Evolutionary conservation across 2,797 vertebrate genomes (phyloP).

Genomic region (Vespertilio murinus): DNA sequence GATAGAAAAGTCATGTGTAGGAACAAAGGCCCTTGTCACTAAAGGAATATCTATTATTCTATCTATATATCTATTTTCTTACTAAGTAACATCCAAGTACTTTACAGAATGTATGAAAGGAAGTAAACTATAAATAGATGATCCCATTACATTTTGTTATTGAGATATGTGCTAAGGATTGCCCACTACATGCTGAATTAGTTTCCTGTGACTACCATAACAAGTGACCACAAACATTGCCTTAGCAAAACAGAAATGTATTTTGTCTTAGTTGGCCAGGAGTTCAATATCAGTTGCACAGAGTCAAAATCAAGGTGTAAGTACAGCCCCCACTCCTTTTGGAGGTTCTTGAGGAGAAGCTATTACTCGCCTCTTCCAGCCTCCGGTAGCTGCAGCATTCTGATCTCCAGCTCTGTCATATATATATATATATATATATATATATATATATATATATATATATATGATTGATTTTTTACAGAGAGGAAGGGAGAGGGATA

Average conservation of each 20-base stretch:
- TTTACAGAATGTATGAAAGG: background rate
- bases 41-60: background rate
- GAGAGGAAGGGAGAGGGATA: too few species aligned
- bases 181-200: background rate
- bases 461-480: too few species aligned
- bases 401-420: too few species aligned
- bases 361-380: background rate
- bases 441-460: too few species aligned
- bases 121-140: background rate
- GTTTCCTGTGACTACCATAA: background rate
- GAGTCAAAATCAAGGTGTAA: background rate
- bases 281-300: background rate
- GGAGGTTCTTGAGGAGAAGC: background rate
- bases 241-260: background rate
- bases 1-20: background rate
- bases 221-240: background rate
- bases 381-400: background rate
- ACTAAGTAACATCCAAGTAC: background rate
- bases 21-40: background rate
- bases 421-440: too few species aligned
- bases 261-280: background rate
- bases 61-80: slow-evolving; percentile 43
- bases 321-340: background rate
- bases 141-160: background rate
- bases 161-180: background rate